A percentile compares a stretch with the other conserved stretches of the same genome.
These are phyloP conservation scores for Dioctria linearis DNA, from an alignment of 2,888 invertebrate genomes.

Conservation along the genomic window DNA sequence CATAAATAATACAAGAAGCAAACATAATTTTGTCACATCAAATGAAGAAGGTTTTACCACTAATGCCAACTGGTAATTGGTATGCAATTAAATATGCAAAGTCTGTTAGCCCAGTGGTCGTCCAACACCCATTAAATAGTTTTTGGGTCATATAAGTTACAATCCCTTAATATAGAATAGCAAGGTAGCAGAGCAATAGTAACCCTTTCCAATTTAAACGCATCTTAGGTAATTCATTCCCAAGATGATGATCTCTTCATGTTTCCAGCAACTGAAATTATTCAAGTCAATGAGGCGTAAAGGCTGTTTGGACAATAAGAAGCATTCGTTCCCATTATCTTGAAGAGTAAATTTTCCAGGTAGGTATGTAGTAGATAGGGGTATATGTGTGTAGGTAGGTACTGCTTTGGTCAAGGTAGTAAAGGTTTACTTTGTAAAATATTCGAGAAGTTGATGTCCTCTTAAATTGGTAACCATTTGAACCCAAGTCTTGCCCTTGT, in stretches of 20 bases:
- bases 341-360: background rate
- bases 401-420: background rate
- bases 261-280: slow-evolving; percentile 4
- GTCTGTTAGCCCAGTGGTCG: background rate
- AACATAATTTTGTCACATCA: background rate
- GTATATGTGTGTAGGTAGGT: background rate
- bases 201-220: background rate
- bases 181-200: too few species aligned
- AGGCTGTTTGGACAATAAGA: slow-evolving; percentile 9
- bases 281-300: slow-evolving; percentile 13
- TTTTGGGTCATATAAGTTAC: background rate
- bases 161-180: background rate
- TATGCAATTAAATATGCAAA: slow-evolving; percentile 10
- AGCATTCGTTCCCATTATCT: slow-evolving; percentile 13
- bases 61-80: background rate
- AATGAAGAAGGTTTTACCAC: background rate
- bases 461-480: background rate
- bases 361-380: background rate
- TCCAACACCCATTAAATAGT: background rate
- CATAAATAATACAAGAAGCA: background rate
- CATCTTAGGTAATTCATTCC: background rate
- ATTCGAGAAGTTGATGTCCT: background rate
- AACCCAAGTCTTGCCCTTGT: background rate
- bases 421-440: background rate
- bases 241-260: slow-evolving; percentile 6